Base-by-base conservation (phyloP, 2,888 invertebrate genomes). In the Eurytoma adleriae region DNA sequence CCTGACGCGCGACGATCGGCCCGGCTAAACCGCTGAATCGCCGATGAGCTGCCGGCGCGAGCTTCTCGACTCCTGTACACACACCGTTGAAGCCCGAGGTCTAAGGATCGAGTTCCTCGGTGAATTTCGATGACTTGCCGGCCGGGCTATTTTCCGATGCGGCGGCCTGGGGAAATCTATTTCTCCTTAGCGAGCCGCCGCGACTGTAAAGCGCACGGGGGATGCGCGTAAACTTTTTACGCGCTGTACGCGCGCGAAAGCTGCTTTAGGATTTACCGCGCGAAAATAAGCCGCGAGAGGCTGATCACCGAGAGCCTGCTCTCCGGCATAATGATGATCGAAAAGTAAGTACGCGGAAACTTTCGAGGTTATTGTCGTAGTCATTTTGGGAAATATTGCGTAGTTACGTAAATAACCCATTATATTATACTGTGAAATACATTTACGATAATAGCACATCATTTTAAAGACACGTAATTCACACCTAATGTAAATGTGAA, bases 21-120 rank as follows among this genome's bases (percentile, higher is more conserved):
- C 30, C 12, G 3, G 57, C 57, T 56, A 62, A 79, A 73, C 68
- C 67, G 79, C 62, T 79, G 79, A 79, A 73, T 79, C 57, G 30
- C n/a, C 78, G 56, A 73, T 54, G 71, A 78, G 24, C 61, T 10
- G 18, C 52, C 2, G 18, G 12, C 14, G 2, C 4, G 14, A 16
- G 24, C 18, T 40, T 16, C n/a, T 0, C 30, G 64, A 40, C 40
- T 10, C 40, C 40, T 64, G 14, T 64, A 30, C n/a, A 30, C n/a
- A n/a, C 30, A 30, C n/a, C 40, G 30, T 18, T 7, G 12, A 30
- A 10, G n/a, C 30, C 40, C 40, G 7, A 40, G 10, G 10, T 40
- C 14, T 30, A 64, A n/a, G 16, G 20, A 67, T 50, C 66, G 30
- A 18, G 50, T 14, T 50, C 50, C 20, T 12, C 2, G 20, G 20